Evolutionary conservation across 2,797 vertebrate genomes (phyloP).

Genomic region (Microchirus variegatus): DNA sequence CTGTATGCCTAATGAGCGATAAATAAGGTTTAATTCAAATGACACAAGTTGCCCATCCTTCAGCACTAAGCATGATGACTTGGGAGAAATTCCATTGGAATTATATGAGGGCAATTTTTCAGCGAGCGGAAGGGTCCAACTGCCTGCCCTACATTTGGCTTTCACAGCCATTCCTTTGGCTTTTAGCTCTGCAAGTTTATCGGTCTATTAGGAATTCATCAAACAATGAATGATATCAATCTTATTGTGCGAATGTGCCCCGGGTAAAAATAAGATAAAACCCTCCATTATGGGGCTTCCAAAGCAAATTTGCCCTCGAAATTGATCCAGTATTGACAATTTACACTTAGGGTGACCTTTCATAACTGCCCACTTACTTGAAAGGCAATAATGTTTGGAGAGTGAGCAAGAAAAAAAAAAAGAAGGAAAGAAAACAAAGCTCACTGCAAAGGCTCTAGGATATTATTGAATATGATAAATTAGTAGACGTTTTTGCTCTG

Average conservation of each 20-base stretch:
- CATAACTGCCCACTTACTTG: constrained; percentile 76
- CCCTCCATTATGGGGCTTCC: constrained; percentile 77
- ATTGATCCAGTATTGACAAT: constrained; percentile 83
- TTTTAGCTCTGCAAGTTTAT: constrained; percentile 80
- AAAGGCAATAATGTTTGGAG: constrained; percentile 74
- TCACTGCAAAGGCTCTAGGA: constrained; percentile 56
- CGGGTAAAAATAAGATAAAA: constrained; percentile 83
- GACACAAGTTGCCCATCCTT: constrained; percentile 73
- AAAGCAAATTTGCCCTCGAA: constrained; percentile 81
- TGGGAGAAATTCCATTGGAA: constrained; percentile 74
- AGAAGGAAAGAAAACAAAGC: constrained; percentile 41
- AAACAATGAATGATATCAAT: constrained; percentile 78
- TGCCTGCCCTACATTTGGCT: constrained; percentile 65
- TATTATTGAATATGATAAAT: constrained; percentile 68
- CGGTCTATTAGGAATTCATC: constrained; percentile 84
- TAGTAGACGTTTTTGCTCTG: constrained; percentile 42
- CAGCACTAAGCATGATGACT: constrained; percentile 75
- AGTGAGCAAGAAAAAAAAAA: constrained; percentile 49
- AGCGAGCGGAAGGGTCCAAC: constrained; percentile 66
- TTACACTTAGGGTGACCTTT: constrained; percentile 84
- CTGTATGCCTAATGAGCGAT: constrained; percentile 75
- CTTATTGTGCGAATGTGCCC: constrained; percentile 77
- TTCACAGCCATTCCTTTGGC: constrained; percentile 74
- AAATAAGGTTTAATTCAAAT: constrained; percentile 79
- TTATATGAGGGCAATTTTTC: constrained; percentile 83